Percentiles rank a stretch among this genome's conserved stretches.
Conservation (phyloP, 2,888 invertebrate genomes). For the Agonopterix subpropinquella region DNA sequence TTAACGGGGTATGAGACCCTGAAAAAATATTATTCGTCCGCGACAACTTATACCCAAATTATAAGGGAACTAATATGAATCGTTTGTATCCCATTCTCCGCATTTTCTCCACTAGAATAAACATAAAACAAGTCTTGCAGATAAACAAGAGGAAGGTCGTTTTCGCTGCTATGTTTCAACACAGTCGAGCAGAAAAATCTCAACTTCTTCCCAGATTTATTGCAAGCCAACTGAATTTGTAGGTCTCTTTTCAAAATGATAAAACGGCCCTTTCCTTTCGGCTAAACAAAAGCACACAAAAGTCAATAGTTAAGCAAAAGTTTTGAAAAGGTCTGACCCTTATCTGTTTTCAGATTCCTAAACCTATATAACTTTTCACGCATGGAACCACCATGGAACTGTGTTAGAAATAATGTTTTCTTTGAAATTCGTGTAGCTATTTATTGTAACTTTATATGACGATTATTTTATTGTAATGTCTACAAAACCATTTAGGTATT, state of each 20-base stretch:
- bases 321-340: conserved; percentile 15
- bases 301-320: conserved; percentile 17
- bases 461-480: no score
- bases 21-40: no score
- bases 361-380: no score
- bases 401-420: no score
- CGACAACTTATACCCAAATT: no score
- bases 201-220: conserved; percentile 11
- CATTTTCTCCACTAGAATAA: conserved; percentile 1
- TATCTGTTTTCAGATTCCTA: conserved; percentile 1
- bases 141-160: conserved; percentile 2
- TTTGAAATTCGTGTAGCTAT: no score
- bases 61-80: no score
- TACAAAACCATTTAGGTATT: no score
- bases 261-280: conserved; percentile 8
- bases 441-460: no score
- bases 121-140: conserved; percentile 7
- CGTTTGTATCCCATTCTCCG: not conserved
- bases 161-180: conserved; percentile 6
- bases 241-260: conserved; percentile 10
- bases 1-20: no score
- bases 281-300: conserved; percentile 18
- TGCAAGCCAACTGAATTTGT: conserved; percentile 11
- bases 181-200: conserved; percentile 11
- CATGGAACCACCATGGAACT: no score